Percentiles rank a stretch among this genome's conserved stretches.
phyloP scores from a whole-genome alignment of 2,888 invertebrate genomes.

The Trachelus tabidus region DNA sequence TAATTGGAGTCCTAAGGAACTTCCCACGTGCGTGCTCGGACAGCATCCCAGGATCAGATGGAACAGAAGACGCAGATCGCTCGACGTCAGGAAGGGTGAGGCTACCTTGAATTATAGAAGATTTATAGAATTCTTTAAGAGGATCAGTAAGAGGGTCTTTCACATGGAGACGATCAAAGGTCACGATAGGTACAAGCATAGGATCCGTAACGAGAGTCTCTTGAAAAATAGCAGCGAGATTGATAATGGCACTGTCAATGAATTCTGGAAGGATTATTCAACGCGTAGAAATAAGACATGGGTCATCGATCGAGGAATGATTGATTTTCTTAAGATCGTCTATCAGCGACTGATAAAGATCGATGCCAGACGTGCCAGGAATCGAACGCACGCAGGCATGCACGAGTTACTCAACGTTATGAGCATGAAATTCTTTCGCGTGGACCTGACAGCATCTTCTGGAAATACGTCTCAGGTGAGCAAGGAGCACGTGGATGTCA shows the following conservation, averaged over 20 bases:
- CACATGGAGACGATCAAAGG: conserved; percentile 57
- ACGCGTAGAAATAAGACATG: conserved; percentile 47
- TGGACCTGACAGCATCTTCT: conserved; percentile 49
- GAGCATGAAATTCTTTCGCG: conserved; percentile 62
- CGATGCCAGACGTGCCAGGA: conserved; percentile 53
- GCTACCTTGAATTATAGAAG: conserved; percentile 41
- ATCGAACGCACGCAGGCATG: conserved; percentile 58
- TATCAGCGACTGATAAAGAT: conserved; percentile 60
- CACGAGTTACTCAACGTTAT: conserved; percentile 61
- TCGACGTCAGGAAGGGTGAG: conserved; percentile 46
- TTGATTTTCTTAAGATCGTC: conserved; percentile 59
- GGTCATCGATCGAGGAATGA: conserved; percentile 58
- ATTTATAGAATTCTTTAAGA: conserved; percentile 62
- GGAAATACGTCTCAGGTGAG: not conserved
- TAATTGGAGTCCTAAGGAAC: conserved; percentile 89
- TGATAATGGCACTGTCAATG: conserved; percentile 23
- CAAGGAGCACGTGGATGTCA: conserved; percentile 32
- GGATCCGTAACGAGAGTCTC: not conserved
- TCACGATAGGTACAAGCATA: conserved; percentile 26
- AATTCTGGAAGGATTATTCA: conserved; percentile 36
- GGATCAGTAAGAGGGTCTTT: conserved; percentile 57
- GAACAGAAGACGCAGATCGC: conserved; percentile 77
- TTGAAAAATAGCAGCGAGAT: conserved; percentile 14
- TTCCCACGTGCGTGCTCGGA: conserved; percentile 87
- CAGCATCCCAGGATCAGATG: conserved; percentile 89